Conservation (phyloP, 2,888 invertebrate species). For the Acanthosepion pharaonis region DNA sequence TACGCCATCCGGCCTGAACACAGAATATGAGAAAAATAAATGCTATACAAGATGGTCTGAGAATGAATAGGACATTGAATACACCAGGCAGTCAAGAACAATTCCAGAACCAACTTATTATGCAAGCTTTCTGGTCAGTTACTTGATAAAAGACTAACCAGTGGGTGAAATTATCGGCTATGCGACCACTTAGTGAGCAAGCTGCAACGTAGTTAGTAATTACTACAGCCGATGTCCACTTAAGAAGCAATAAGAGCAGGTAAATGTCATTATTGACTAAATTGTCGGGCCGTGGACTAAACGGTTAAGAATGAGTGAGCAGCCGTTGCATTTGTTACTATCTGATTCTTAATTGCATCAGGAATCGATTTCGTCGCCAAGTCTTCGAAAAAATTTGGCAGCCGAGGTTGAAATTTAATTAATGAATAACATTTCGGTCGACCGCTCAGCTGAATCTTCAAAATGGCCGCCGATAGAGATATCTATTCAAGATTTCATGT, state of each 20-base stretch:
- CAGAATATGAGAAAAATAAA: no score
- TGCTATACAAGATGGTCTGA: no score
- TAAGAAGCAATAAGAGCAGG: neutral
- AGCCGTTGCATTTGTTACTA: neutral
- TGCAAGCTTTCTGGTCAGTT: neutral
- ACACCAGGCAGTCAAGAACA: no score
- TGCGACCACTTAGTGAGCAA: neutral
- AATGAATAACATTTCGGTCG: neutral
- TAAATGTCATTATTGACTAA: neutral
- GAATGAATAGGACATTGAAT: no score
- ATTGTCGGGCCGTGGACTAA: neutral
- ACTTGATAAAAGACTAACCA: neutral
- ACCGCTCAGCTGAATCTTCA: neutral
- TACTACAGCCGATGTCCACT: constrained; percentile 15
- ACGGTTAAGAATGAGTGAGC: neutral
- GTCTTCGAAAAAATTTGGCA: neutral
- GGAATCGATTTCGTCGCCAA: neutral
- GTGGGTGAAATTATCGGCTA: neutral
- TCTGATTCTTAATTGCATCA: constrained; percentile 35
- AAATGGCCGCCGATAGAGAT: neutral
- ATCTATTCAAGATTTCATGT: neutral
- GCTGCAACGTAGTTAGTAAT: neutral
- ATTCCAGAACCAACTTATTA: neutral
- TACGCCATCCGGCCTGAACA: no score
- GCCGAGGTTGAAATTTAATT: neutral